A percentile compares a stretch with the other conserved stretches of the same genome.
phyloP scores from a whole-genome alignment of 2,113 vertebrate species.

The Lanius ludovicianus region DNA sequence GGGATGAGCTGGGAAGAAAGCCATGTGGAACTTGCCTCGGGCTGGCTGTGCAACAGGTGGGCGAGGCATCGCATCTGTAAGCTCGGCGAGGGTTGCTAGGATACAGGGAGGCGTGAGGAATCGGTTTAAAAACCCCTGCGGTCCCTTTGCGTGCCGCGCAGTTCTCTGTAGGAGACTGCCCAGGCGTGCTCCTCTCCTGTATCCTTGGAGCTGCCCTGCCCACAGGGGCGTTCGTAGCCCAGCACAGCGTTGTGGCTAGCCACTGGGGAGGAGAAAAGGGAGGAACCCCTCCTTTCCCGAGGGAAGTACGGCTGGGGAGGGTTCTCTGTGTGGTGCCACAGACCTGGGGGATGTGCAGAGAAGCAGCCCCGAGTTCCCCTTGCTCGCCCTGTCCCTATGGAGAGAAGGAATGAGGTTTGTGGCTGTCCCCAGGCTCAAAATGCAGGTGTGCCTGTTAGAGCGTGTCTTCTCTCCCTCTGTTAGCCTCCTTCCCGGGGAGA shows the following conservation, averaged over 20 bases:
- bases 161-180: not conserved
- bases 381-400: not conserved
- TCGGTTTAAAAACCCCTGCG: not conserved
- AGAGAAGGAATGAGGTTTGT: not conserved
- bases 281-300: not conserved
- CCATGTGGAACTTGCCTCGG: not conserved
- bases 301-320: not conserved
- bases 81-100: constrained; percentile 38
- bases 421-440: not conserved
- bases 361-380: not conserved
- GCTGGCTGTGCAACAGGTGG: constrained; percentile 10
- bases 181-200: not conserved
- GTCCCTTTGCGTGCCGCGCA: not conserved
- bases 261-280: not conserved
- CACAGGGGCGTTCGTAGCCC: not conserved
- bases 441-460: not conserved
- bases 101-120: not conserved
- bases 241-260: not conserved
- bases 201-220: rapidly evolving
- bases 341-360: rapidly evolving
- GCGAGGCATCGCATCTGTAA: not conserved
- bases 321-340: not conserved
- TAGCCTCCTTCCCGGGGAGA: not conserved
- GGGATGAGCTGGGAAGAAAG: not conserved
- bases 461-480: not conserved